Evolutionary conservation across 2,888 invertebrate genomes (phyloP), one percentile per base, ranked within the genome.

Genomic region (Philopedon plagiatum): DNA sequence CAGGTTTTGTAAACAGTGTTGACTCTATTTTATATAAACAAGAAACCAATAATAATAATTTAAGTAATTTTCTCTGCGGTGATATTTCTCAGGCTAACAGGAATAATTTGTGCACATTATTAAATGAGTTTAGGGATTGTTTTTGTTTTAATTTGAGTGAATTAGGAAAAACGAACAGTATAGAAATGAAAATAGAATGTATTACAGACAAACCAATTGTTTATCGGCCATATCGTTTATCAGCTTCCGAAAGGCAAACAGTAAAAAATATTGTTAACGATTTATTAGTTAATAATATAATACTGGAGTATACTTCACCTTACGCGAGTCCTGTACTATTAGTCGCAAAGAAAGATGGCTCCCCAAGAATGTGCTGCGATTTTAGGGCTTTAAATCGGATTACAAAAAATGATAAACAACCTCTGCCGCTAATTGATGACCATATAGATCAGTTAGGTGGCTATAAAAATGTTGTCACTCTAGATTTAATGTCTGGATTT

Each of bases 151-250:
- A 23, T 3, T n/a, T 54, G 23, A 23, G 29, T n/a, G 23, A 54
- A n/a, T 23, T 54, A 54, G 54, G 54, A 23, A 54, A 54, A 11
- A 54, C 54, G 11, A 3, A 23, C 2, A 13, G n/a, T 5, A 9
- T 11, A 5, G 29, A 54, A 54, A 19, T 54, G 54, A 23, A 54
- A 23, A 54, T 54, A 2, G 29, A 54, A n/a, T 19, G 2, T 5
- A 54, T 54, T n/a, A 54, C 54, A 9, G 54, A 54, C 21, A 29
- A 54, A 11, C 54, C 54, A 2, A 13, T 54, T 5, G 54, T 54
- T 19, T 54, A 54, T 9, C 2, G 54, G 1, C 54, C 54, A 5
- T 54, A 54, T 23, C 54, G 54, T 3, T n/a, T 54, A 9, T 54
- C 54, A 19, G 3, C 21, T 54, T 23, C 54, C 1, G 23, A 54